Base-by-base conservation (phyloP, 2,797 vertebrate species). In the Ataeniobius toweri region DNA sequence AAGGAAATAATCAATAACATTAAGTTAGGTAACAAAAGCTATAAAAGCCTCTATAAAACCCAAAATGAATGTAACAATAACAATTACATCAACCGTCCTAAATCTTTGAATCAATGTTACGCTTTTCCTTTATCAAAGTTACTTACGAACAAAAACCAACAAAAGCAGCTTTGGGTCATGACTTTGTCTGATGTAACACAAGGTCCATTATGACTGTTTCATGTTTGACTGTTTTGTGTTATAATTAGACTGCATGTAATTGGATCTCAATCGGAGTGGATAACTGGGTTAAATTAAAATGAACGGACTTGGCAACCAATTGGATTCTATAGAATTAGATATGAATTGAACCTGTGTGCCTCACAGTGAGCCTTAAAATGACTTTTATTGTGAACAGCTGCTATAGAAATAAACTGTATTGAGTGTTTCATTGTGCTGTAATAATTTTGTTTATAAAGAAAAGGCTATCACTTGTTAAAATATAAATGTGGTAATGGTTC, bases 1-100 rank as follows among this genome's bases (percentile, higher is more conserved):
- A 31, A 68, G n/a, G 26, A 22, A 81, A n/a, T 58, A 63, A 76
- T 72, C 46, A 72, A 76, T 46, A 74, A 51, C 79, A 51, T 20
- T 13, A 16, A 78, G 51, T 46, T 10, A 77, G n/a, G 24, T 48
- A 73, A 63, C 9, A 82, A 55, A 58, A 61, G 8, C 5, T 65
- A 56, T 76, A 31, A 36, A 36, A 36, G 36, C 36, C 36, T 36
- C n/a, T 70, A 28, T 24, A 77, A 74, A 65, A 9, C 50, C 41
- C n/a, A 36, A 59, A 74, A 68, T 39, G 0, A 72, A 58, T 26
- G 26, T 24, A 53, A 1, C 71, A 68, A 48, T 28, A 28, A 68
- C 18, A 36, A 65, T 14, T 22, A 26, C 5, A 9, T 22, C 53
- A 71, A 73, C 44, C 22, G 22, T 72, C 2, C 75, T 26, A 26